Evolutionary conservation across 2,888 invertebrate species (phyloP), one percentile per base, ranked within the genome.

Genomic region (Tipula confusa): DNA sequence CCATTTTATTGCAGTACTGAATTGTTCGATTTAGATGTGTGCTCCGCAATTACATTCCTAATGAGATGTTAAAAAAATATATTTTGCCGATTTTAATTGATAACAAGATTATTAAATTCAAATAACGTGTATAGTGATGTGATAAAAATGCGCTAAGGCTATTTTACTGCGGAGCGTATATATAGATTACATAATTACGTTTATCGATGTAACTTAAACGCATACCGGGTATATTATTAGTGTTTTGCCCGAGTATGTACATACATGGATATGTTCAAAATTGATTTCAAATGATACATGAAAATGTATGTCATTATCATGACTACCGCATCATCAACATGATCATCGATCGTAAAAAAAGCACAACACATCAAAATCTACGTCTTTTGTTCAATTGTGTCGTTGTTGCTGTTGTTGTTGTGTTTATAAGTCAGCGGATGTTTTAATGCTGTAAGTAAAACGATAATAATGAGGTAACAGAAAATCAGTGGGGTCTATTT

Each of bases 391-490:
- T n/a, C n/a, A 64, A 64, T n/a, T n/a, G n/a, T 33, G 33, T 24
- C 24, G 64, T 24, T 64, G 11, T 64, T 18, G 6, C 7, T 43
- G n/a, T 43, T 43, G 4, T 43, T 4, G 7, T 24, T 64, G 6
- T 33, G 18, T 64, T 64, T 64, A 24, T 64, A 64, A 24, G 64
- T 7, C 24, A 64, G 64, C 18, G 64, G 64, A 64, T 24, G 64
- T 64, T 64, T 64, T 64, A 64, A 64, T 64, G 64, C 64, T 64
- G 18, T 64, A 64, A 24, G 64, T 64, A 64, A 64, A 24, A 64
- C 64, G 24, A 64, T 64, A 64, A 64, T 64, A 64, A 64, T 64
- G 64, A 64, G 64, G 64, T 9, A 64, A 64, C 24, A 64, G 24
- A 18, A 64, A 64, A 64, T 64, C 64, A 64, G 24, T 24, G 18